Conservation (phyloP, 2,888 invertebrate species). For the Eupithecia vulgata region DNA sequence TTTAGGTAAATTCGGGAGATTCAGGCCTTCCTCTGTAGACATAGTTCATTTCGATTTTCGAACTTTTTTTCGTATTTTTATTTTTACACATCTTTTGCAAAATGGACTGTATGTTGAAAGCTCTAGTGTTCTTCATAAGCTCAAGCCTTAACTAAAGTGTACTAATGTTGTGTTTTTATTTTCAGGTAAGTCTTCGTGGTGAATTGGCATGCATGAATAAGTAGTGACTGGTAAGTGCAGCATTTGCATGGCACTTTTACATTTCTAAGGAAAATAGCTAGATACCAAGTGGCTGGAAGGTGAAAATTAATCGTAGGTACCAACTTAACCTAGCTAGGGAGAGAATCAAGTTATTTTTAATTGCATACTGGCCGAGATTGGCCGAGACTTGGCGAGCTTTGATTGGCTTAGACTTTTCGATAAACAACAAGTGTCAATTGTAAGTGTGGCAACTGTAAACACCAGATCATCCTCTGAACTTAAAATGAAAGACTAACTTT, state of each 20-base stretch:
- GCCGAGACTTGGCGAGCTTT: background rate
- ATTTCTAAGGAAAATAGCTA: background rate
- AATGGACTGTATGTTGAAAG: background rate
- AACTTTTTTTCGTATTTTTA: too few relatives aligned
- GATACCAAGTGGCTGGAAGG: background rate
- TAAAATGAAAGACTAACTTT: too few relatives aligned
- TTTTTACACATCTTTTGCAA: background rate
- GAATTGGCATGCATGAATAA: slow-evolving; percentile 18
- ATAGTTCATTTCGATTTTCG: background rate
- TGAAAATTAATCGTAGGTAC: background rate
- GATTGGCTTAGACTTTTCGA: background rate
- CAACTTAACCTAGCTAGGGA: background rate
- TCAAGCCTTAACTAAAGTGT: background rate
- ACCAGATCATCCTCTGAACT: background rate
- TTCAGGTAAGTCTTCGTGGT: slow-evolving; percentile 27
- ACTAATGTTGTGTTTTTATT: slow-evolving; percentile 28
- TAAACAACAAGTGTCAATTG: background rate
- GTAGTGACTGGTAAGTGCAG: slow-evolving; percentile 11
- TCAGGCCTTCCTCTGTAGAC: background rate
- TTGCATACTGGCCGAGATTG: background rate
- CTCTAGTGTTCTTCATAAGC: background rate
- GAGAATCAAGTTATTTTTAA: background rate
- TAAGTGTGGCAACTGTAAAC: background rate
- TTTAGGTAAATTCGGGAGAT: background rate
- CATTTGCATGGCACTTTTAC: slow-evolving; percentile 11